Percentiles rank a stretch among this genome's conserved stretches.
phyloP scores from a whole-genome alignment of 1,140 invertebrate genomes.

The Artemia franciscana region DNA sequence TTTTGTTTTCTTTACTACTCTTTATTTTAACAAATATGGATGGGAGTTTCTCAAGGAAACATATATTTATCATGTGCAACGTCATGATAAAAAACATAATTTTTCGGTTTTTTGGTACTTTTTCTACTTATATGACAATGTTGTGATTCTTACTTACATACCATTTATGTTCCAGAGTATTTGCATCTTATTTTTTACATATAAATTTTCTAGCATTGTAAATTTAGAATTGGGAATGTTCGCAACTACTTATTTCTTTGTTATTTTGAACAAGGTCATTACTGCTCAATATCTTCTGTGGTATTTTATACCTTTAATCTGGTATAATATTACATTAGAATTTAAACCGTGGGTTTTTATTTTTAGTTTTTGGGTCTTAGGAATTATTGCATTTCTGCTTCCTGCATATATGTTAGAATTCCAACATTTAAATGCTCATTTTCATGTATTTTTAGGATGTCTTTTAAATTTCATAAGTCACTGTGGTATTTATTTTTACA shows the following conservation, averaged over 20 bases:
- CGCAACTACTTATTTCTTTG: slow-evolving; percentile 59
- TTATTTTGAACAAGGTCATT: slow-evolving; percentile 83
- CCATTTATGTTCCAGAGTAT: slow-evolving; percentile 52
- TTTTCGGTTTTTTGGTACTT: slow-evolving; percentile 92
- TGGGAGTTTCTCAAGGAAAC: slow-evolving; percentile 73
- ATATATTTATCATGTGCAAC: slow-evolving; percentile 70
- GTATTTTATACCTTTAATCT: slow-evolving; percentile 69
- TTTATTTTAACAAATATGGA: slow-evolving; percentile 56
- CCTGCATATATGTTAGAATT: slow-evolving; percentile 81
- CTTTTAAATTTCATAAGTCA: slow-evolving; percentile 38
- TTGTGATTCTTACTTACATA: slow-evolving; percentile 34
- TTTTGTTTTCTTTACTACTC: slow-evolving; percentile 32
- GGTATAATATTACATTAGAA: slow-evolving; percentile 31
- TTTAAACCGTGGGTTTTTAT: slow-evolving; percentile 23
- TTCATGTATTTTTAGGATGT: slow-evolving; percentile 49
- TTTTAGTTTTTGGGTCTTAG: slow-evolving; percentile 41
- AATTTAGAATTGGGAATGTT: slow-evolving; percentile 66
- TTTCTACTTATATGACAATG: slow-evolving; percentile 37
- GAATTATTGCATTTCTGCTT: slow-evolving; percentile 65
- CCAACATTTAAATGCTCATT: slow-evolving; percentile 51
- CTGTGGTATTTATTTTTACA: too few species aligned
- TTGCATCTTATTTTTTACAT: slow-evolving; percentile 33
- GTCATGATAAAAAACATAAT: slow-evolving; percentile 83
- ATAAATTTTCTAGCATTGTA: slow-evolving; percentile 31
- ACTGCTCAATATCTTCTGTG: slow-evolving; percentile 97